Evolutionary conservation across 2,888 invertebrate species (phyloP), one percentile per base, ranked within the genome.

Genomic region (Hydrotaea cyrtoneurina): DNA sequence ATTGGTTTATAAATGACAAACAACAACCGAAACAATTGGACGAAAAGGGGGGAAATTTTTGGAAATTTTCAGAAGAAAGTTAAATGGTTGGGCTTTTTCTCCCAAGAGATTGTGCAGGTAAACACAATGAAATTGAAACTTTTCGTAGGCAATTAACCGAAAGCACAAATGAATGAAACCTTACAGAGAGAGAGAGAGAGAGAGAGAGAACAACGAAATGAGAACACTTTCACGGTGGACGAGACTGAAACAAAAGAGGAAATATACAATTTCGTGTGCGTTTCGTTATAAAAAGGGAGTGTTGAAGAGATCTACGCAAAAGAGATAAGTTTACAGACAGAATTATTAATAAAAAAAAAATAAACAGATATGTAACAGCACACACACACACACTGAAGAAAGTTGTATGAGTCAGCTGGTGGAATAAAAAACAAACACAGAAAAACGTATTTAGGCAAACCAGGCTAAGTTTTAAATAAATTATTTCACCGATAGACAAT

Each of bases 191-290:
- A n/a, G n/a, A n/a, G 31, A 31, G 11, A 3, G 39, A 50, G 39
- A 2, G 31, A 7, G 2, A 7, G 43, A 50, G 39, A 39, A 19
- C 21, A 73, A 53, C 5, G 17, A 80, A 80, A 71, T 76, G 62
- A 46, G 72, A 76, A 64, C 64, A 81, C 80, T 81, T 76, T 81
- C 72, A 81, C 72, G 64, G 59, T 75, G 19, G 7, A 26, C 15
- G 59, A 59, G 26, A 57, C 13, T 10, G 11, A 3, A 59, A 59
- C 59, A 59, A 59, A 55, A 55, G n/a, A 55, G 21, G 23, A 26
- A 10, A 55, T 7, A 55, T 21, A 55, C 21, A 21, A 53, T 59
- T 23, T 31, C n/a, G n/a, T n/a, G n/a, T n/a, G n/a, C n/a, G n/a
- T n/a, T 26, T 23, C 59, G 8, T 7, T 55, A 21, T 55, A 55